Evolutionary conservation across 2,888 invertebrate species (phyloP), one percentile per base, ranked within the genome.

Genomic region (Cactoblastis cactorum): DNA sequence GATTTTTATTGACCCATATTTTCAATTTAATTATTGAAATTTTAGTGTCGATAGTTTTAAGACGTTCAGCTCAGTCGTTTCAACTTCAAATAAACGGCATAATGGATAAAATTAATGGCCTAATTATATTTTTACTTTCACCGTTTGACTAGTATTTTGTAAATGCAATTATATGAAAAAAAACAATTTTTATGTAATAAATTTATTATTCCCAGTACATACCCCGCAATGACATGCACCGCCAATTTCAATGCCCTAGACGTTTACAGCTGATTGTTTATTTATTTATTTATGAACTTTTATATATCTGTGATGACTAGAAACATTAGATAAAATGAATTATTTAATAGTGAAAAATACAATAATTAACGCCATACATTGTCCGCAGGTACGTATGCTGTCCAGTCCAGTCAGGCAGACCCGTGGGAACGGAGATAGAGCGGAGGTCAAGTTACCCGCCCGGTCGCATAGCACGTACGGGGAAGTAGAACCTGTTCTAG

Each of bases 351-450:
- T 8, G 38, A 15, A 14, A 47, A 14, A 14, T 37, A 35, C 37
- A 45, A 45, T 35, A 53, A 54, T 54, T 53, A 51, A 53, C 43
- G 38, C 28, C 53, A 45, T 52, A 39, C 51, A 53, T 69, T 66
- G 66, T 70, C 61, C 62, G 50, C 71, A 70, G 72, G 72, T 70
- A 70, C 58, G 63, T 61, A 53, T 43, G 32, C 34, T 49, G 45
- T 33, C 45, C 49, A 41, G 39, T 43, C 35, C 35, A 15, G 35
- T n/a, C 49, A 47, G 22, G 43, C 61, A 67, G 67, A 61, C 61
- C 67, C 74, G 74, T 74, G 76, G 71, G 73, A 74, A 73, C 56
- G 50, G 46, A n/a, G 19, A 12, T 22, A 19, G 35, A 35, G 24
- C 24, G 9, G 33, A 28, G 39, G 39, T 41, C 33, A 17, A 41